Conservation (phyloP, 2,888 invertebrate genomes). For the Sialis fuliginosa region DNA sequence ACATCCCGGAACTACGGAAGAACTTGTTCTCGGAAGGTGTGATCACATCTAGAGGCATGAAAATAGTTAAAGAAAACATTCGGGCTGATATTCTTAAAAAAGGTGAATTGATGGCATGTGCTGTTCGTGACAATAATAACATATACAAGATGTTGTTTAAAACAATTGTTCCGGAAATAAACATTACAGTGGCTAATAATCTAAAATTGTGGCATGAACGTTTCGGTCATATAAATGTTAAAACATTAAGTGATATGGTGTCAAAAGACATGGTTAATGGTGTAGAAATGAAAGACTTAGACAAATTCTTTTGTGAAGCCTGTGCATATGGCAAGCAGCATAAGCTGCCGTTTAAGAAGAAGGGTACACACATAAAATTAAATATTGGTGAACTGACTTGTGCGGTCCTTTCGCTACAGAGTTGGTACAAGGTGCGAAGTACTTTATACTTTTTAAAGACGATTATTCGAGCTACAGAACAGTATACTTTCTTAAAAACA, state of each 20-base stretch:
- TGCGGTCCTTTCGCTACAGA: neutral
- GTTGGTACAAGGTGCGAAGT: constrained; percentile 1
- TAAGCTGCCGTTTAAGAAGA: neutral
- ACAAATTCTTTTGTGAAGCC: constrained; percentile 10
- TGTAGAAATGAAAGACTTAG: constrained; percentile 9
- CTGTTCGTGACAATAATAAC: too few relatives aligned
- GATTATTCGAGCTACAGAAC: too few relatives aligned
- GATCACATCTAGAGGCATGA: too few relatives aligned
- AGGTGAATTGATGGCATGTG: too few relatives aligned
- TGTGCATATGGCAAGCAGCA: neutral
- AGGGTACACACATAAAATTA: too few relatives aligned
- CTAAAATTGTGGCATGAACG: constrained; percentile 14
- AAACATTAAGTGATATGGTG: constrained; percentile 10
- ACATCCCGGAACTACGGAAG: too few relatives aligned
- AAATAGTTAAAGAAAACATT: too few relatives aligned
- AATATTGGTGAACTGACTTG: too few relatives aligned
- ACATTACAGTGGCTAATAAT: neutral
- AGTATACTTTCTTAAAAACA: too few relatives aligned
- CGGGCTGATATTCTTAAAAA: too few relatives aligned
- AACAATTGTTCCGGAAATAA: neutral
- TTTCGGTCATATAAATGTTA: constrained; percentile 13
- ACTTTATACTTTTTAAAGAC: too few relatives aligned
- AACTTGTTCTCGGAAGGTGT: too few relatives aligned
- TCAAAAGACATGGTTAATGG: constrained; percentile 7
- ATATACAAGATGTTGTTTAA: constrained; percentile 12